Base-by-base conservation (phyloP, 2,113 vertebrate species). In the Trogon melanurus region DNA sequence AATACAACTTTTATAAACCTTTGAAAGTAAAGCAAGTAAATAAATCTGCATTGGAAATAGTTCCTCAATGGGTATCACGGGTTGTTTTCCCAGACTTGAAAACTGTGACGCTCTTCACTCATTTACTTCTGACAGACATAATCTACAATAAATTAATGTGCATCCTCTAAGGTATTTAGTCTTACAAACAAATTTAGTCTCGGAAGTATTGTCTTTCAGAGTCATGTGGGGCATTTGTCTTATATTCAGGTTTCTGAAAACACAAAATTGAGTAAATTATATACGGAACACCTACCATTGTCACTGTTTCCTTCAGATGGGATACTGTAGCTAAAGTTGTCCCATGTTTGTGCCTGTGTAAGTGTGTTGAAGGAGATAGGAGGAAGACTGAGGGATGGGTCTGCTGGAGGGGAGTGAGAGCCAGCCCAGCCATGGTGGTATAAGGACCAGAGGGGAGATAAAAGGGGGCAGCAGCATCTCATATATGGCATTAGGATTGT, bases 291-390 rank as follows among this genome's bases (percentile, higher is more conserved):
- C 99, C 98, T 99, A 99, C 99, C 99, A 98, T 98, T 98, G 97
- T 97, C 98, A 98, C 97, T 96, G 97, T 98, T 97, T 98, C 98
- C 98, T 97, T 98, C 98, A 93, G 98, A 98, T 90, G 98, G 99
- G 97, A 98, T 98, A 99, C 97, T 97, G 97, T 98, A 97, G 89
- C 97, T 98, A 98, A 98, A 98, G 98, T 75, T 98, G 98, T 97
- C 98, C 97, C 98, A 97, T 98, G 98, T 98, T 96, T 98, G 98
- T 98, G 98, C 98, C 99, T 99, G 99, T 97, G 98, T 98, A 98
- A 99, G 98, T 98, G 98, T 98, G 98, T 98, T 98, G 98, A 98
- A 98, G 98, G 98, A 99, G 98, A 98, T 92, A 98, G 98, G 98
- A 97, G 98, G 98, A 97, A 98, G 99, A 97, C 98, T 98, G 97